Base-by-base conservation (phyloP, 2,113 vertebrate species). In the Charadrius vociferus region DNA sequence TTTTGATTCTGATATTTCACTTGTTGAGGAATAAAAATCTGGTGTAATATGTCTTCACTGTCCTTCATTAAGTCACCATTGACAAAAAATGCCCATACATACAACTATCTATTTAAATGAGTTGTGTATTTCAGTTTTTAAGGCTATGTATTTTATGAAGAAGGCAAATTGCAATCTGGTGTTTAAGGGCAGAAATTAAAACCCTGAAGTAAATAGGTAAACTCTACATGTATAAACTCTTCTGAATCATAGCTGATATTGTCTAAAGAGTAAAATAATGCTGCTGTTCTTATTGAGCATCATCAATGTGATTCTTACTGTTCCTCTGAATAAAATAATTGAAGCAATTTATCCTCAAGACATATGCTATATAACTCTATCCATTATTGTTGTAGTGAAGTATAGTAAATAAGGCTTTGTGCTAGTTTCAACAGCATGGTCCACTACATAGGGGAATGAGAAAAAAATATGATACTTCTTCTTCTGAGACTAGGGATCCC, bases 261-360 rank as follows among this genome's bases (percentile, higher is more conserved):
- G 49, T 94, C 50, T 93, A n/a, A 92, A 96, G 50, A 95, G 34
- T 70, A 52, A 96, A 97, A 96, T 71, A 56, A 88, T 81, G 10
- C 7, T 81, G 23, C 50, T 95, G 65, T 84, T 95, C 26, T 63
- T 93, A 87, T 43, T 77, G 56, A 95, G 53, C 52, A 86, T 86
- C 85, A 94, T 88, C 87, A 70, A 12, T 58, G 22, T 93, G 66
- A 75, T 58, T 95, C 56, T 93, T 58, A 65, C 71, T 94, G 65
- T 96, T 96, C 47, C 52, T 92, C 81, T 95, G 65, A 95, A 96
- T 95, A 90, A 97, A 97, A 96, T 94, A 98, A 97, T 93, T 96
- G 89, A 98, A 93, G 47, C 12, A 88, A 97, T 97, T 98, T 91
- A 93, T 97, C 88, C 93, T 96, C 7, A n/a, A 93, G 95, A 95